Evolutionary conservation across 2,797 vertebrate species (phyloP).

Genomic region (Xiphorhynchus erythropygius): DNA sequence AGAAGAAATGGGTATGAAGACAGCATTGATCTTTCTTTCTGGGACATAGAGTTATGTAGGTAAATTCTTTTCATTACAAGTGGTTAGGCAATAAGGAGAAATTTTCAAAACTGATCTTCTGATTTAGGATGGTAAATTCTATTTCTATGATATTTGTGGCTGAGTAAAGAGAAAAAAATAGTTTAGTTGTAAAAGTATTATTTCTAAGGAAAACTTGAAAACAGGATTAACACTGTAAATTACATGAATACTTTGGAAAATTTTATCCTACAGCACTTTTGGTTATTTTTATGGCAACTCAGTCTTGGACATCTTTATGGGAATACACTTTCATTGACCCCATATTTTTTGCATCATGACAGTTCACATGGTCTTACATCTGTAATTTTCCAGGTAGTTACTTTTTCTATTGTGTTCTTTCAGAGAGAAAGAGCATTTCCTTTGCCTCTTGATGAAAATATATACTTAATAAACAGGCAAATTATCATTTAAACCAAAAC

Average conservation of each 20-base stretch:
- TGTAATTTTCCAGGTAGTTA: not conserved
- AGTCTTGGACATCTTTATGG: not conserved
- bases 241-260: not conserved
- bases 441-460: not conserved
- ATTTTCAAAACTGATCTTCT: not conserved
- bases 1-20: not conserved
- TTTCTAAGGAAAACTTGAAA: not conserved
- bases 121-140: not conserved
- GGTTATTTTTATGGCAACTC: not conserved
- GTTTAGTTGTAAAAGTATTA: not conserved
- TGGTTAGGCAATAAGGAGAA: not conserved
- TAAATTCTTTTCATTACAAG: not conserved
- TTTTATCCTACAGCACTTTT: not conserved
- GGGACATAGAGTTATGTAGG: not conserved
- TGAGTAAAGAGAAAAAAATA: not conserved
- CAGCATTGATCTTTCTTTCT: not conserved
- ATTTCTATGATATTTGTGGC: not conserved
- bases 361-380: not conserved
- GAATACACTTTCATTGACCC: not conserved
- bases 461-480: not conserved
- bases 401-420: not conserved
- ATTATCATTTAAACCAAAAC: not conserved
- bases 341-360: not conserved
- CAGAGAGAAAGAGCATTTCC: not conserved
- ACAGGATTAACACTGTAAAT: not conserved